A percentile compares a stretch with the other conserved stretches of the same genome.
These are phyloP conservation scores for Drosophila neonasuta DNA, from an alignment of 2,888 invertebrate species.

Conservation along the genomic window DNA sequence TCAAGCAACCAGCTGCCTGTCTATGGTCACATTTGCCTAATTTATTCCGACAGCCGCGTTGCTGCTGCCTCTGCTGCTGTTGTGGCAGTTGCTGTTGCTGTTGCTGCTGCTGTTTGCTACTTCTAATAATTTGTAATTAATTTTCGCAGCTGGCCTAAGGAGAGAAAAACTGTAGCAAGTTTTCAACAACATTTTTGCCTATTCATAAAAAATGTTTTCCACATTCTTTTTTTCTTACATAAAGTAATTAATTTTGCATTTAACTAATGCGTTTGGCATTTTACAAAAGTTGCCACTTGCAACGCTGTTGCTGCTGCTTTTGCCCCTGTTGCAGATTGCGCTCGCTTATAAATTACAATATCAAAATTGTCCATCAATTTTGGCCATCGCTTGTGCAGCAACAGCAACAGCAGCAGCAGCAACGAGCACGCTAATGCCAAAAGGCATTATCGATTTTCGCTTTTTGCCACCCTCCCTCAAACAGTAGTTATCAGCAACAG, in stretches of 20 bases:
- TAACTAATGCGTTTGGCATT: slow-evolving; percentile 67
- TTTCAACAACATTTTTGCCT: slow-evolving; percentile 38
- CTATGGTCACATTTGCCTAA: slow-evolving; percentile 57
- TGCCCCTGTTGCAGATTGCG: slow-evolving; percentile 11
- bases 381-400: slow-evolving; percentile 11
- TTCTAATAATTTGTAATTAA: slow-evolving; percentile 73
- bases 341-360: slow-evolving; percentile 61
- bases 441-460: slow-evolving; percentile 67
- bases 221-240: slow-evolving; percentile 9
- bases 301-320: slow-evolving; percentile 5
- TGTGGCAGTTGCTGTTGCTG: slow-evolving; percentile 13
- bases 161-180: slow-evolving; percentile 31
- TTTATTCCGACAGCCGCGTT: slow-evolving; percentile 63
- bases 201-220: slow-evolving; percentile 21
- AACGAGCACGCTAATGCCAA: slow-evolving; percentile 51
- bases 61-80: slow-evolving; percentile 35
- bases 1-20: neutral
- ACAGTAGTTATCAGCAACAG: slow-evolving; percentile 35
- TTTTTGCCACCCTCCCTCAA: slow-evolving; percentile 27
- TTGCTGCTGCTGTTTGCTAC: slow-evolving; percentile 9
- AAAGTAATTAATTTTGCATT: slow-evolving; percentile 69
- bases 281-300: slow-evolving; percentile 42
- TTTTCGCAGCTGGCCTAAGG: slow-evolving; percentile 63
- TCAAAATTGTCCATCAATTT: slow-evolving; percentile 63
- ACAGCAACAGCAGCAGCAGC: too few species aligned